phyloP scores from a whole-genome alignment of 2,113 vertebrate species.

The Pomatorhinus ruficollis region DNA sequence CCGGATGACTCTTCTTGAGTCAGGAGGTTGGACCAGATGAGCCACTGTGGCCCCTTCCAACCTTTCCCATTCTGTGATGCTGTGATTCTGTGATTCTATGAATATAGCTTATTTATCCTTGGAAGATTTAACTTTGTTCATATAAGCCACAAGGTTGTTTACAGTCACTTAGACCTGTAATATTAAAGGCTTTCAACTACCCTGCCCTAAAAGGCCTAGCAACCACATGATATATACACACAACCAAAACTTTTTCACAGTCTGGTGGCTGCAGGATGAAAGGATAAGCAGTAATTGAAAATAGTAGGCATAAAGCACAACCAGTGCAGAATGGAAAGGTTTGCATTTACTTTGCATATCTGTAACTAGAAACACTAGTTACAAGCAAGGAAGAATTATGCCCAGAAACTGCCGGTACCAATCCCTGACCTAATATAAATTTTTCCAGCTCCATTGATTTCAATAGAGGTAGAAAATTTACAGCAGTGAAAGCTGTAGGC shows the following conservation, averaged over 20 bases:
- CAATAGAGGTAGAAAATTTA: neutral
- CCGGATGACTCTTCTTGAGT: neutral
- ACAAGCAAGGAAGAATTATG: neutral
- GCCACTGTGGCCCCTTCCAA: neutral
- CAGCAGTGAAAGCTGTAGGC: neutral
- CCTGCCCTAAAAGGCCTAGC: neutral
- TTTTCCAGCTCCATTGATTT: neutral
- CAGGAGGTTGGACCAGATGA: neutral
- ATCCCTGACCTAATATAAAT: neutral
- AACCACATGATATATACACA: neutral
- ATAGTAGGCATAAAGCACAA: neutral
- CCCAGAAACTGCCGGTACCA: neutral
- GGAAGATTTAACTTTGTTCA: neutral
- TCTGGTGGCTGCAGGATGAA: neutral
- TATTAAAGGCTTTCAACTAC: neutral
- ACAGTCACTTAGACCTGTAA: neutral
- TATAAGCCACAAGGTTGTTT: neutral
- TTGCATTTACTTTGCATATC: neutral
- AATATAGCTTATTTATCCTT: neutral
- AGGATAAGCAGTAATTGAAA: conserved; percentile 19
- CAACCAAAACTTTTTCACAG: neutral
- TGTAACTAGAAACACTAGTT: neutral
- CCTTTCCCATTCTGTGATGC: neutral
- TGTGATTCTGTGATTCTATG: neutral
- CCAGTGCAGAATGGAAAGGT: neutral